Conservation (phyloP, 2,797 vertebrate genomes). For the Phoeniculus purpureus region DNA sequence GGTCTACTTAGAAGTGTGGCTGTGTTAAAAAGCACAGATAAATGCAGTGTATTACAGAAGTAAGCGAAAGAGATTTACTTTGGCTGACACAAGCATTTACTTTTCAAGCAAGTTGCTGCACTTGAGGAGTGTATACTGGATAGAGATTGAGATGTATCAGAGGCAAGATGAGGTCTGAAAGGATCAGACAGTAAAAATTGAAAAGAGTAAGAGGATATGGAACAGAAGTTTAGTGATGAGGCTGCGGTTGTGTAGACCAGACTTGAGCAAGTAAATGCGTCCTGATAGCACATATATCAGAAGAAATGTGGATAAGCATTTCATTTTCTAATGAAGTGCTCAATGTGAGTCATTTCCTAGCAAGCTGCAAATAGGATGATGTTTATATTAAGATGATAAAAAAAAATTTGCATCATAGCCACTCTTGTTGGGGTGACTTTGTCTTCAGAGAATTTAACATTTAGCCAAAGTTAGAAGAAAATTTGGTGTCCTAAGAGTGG, state of each 20-base stretch:
- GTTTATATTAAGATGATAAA: not conserved
- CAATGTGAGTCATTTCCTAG: not conserved
- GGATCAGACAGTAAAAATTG: not conserved
- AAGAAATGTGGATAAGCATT: not conserved
- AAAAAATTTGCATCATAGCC: not conserved
- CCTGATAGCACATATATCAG: not conserved
- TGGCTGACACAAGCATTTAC: not conserved
- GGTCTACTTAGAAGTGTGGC: not conserved
- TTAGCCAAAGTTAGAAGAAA: not conserved
- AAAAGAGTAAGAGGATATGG: not conserved
- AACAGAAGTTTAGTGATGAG: not conserved
- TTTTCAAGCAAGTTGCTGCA: not conserved
- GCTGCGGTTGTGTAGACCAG: not conserved
- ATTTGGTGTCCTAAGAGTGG: not conserved
- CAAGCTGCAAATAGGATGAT: not conserved
- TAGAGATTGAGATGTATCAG: not conserved
- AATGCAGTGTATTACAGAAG: not conserved
- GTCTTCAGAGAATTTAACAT: not conserved
- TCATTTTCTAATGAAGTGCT: not conserved
- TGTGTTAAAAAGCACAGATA: not conserved
- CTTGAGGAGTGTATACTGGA: too few relatives aligned
- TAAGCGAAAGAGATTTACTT: not conserved
- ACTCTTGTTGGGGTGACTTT: not conserved
- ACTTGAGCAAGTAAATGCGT: not conserved
- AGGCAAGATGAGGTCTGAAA: not conserved